These are phyloP conservation scores for Polypedilum vanderplanki DNA, from an alignment of 1,140 invertebrate genomes.

Conservation along the genomic window DNA sequence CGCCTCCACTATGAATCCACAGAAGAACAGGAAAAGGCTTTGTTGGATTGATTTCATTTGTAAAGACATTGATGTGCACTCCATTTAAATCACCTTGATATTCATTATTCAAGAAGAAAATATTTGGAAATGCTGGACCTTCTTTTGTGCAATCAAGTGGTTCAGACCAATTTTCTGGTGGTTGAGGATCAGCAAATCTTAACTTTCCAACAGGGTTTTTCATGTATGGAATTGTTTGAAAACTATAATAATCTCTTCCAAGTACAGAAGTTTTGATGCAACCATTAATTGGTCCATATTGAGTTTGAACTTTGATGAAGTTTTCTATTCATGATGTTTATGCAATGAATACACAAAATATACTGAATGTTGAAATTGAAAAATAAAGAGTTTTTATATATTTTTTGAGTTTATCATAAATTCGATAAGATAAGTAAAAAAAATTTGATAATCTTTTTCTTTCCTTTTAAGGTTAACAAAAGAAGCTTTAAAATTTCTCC, in stretches of 20 bases:
- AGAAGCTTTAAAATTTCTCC: no score
- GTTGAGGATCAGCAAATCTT: constrained; percentile 44
- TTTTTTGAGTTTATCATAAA: no score
- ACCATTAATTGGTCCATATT: constrained; percentile 19
- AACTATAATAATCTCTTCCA: not conserved
- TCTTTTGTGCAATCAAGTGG: constrained; percentile 47
- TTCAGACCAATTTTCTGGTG: constrained; percentile 49
- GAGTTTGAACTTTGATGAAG: no score
- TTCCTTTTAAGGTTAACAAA: no score
- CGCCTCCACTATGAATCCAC: not conserved
- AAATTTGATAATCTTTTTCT: no score
- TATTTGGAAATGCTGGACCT: constrained; percentile 37
- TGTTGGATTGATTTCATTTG: no score
- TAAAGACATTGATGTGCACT: not conserved
- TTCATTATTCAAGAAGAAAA: not conserved
- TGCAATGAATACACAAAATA: no score
- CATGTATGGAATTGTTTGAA: constrained; percentile 18
- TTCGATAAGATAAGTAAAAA: no score
- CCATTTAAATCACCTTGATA: not conserved
- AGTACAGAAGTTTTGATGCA: not conserved
- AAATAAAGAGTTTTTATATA: no score
- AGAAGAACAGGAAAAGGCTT: constrained; percentile 18
- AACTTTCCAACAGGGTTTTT: constrained; percentile 12
- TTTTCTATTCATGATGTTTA: no score
- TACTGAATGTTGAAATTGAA: no score